Conservation (phyloP, 2,888 invertebrate species). For the Idaea straminata region DNA sequence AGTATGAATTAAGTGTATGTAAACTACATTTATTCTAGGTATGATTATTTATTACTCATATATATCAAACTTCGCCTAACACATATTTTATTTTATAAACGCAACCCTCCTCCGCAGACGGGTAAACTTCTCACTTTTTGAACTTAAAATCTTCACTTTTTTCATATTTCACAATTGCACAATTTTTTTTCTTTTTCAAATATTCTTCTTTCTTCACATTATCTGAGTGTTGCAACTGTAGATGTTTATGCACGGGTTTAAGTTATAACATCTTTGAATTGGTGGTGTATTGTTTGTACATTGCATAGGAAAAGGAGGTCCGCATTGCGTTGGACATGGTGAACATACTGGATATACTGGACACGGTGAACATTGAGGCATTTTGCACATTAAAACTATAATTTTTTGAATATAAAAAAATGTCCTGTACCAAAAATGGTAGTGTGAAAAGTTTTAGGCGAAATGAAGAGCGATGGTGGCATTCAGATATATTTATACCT, state of each 20-base stretch:
- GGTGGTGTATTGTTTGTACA: slow-evolving; percentile 44
- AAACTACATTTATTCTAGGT: too few relatives aligned
- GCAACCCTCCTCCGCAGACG: neutral
- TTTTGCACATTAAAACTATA: neutral
- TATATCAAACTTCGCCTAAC: too few relatives aligned
- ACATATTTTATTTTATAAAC: neutral
- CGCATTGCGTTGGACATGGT: slow-evolving; percentile 25
- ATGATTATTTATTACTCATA: too few relatives aligned
- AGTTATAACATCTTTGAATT: slow-evolving; percentile 42
- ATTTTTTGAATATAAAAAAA: slow-evolving; percentile 26
- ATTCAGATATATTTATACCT: slow-evolving; percentile 40
- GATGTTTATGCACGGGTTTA: slow-evolving; percentile 69
- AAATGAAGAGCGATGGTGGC: slow-evolving; percentile 28
- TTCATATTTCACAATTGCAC: neutral
- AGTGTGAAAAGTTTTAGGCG: slow-evolving; percentile 11
- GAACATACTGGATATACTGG: slow-evolving; percentile 23
- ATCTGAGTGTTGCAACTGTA: slow-evolving; percentile 74
- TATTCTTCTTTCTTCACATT: slow-evolving; percentile 37
- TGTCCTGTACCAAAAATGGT: slow-evolving; percentile 18
- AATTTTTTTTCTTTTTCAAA: neutral
- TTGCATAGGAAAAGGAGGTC: slow-evolving; percentile 30
- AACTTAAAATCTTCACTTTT: neutral
- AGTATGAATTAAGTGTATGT: too few relatives aligned
- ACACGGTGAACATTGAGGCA: slow-evolving; percentile 14
- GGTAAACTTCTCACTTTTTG: neutral